These are phyloP conservation scores for Silurus aristotelis DNA, from an alignment of 2,797 vertebrate species.

Conservation along the genomic window DNA sequence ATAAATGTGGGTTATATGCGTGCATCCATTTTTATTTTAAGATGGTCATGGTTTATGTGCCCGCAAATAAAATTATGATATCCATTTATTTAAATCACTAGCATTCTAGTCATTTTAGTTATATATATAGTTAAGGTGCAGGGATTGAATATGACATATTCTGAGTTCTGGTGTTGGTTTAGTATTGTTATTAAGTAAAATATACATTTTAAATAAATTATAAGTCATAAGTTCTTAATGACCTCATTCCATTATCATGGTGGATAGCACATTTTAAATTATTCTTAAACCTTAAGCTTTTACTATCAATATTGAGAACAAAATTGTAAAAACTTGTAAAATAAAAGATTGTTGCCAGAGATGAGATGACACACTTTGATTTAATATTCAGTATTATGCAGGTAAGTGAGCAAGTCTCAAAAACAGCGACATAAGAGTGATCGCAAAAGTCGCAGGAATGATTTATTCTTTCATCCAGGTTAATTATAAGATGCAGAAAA, in stretches of 20 bases:
- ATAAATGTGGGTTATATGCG: too few species aligned
- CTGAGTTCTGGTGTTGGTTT: neutral
- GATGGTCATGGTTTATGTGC: too few species aligned
- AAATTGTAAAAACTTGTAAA: neutral
- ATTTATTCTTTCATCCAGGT: constrained; percentile 19
- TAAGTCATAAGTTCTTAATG: neutral
- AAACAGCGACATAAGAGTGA: neutral
- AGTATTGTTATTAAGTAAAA: neutral
- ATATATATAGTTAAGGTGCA: neutral
- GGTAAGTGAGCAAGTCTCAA: neutral
- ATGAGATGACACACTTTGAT: neutral
- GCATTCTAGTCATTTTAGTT: too few species aligned
- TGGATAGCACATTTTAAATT: neutral
- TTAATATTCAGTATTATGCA: neutral
- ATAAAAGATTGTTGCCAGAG: neutral
- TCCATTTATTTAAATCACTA: too few species aligned
- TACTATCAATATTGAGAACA: neutral
- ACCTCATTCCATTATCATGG: neutral
- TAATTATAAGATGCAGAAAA: constrained; percentile 52
- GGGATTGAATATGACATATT: neutral
- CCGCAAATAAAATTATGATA: too few species aligned
- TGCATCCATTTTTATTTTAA: neutral
- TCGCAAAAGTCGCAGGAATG: neutral
- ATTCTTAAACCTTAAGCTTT: neutral
- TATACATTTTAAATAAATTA: neutral